Conservation (phyloP, 2,113 vertebrate genomes). For the Pterocles gutturalis region DNA sequence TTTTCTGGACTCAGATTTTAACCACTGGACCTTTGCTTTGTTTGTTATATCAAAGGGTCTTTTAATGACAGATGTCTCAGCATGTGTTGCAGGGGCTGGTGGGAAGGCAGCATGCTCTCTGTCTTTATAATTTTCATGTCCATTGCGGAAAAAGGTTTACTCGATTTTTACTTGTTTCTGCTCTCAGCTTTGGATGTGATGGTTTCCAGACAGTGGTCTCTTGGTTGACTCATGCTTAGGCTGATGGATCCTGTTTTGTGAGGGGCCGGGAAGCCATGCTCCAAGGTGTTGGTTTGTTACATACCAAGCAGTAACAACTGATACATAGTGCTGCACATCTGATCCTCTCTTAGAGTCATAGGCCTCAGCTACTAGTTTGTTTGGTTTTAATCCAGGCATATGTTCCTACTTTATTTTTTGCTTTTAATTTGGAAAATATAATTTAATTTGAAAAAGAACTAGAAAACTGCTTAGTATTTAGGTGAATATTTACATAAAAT, state of each 20-base stretch:
- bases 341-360: background rate
- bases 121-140: background rate
- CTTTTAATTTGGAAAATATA: too few relatives aligned
- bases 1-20: background rate
- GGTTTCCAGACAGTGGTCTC: background rate
- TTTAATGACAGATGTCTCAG: background rate
- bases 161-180: background rate
- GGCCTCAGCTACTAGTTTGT: background rate
- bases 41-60: background rate
- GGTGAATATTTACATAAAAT: background rate
- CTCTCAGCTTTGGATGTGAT: background rate
- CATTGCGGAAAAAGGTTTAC: background rate
- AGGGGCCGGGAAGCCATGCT: accelerated
- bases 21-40: background rate
- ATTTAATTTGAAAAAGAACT: background rate
- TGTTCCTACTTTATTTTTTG: background rate
- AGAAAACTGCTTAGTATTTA: background rate
- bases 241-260: background rate
- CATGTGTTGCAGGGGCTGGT: background rate
- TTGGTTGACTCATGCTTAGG: background rate
- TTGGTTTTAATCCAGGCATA: background rate
- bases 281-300: background rate
- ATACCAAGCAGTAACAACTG: background rate
- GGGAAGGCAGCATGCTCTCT: background rate
- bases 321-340: background rate